Base-by-base conservation (phyloP, 1,140 invertebrate genomes). In the Cotesia glomerata region DNA sequence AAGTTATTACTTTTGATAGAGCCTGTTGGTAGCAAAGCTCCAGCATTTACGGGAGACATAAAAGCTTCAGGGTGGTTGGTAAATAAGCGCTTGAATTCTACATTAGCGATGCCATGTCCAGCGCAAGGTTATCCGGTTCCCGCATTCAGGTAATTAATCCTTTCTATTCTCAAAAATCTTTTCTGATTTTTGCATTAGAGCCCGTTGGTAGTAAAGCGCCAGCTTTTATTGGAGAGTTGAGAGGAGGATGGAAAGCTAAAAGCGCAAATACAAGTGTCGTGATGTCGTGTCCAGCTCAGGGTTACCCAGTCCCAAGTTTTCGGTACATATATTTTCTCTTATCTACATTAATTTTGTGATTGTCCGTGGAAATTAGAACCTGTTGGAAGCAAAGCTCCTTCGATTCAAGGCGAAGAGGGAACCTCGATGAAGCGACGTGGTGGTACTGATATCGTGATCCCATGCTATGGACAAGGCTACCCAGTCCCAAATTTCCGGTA, bases 381-480 rank as follows among this genome's bases (percentile, higher is more conserved):
- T 51, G 88, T 93, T 82, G 91, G 91, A 81, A 92, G 89, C 78
- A 91, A 91, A 81, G 88, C 91, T 76, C 92, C 92, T 69, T 93
- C 90, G 87, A 89, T 92, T 75, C 88, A 89, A 13, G 88, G 88
- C 39, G 89, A 89, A 75, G 88, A 89, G 62, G 83, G 84, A 67
- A 86, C 81, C 75, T 80, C 84, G 14, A 87, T 87, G 79, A 83
- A 87, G 75, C 83, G 85, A 54, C 78, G 81, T 34, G 81, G 86
- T 66, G 86, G 85, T 52, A 89, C 89, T 74, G 89, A 89, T 78
- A 90, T 94, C 81, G 91, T 92, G 72, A 86, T 97, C 36, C 89
- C 93, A 13, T 97, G 95, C 86, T 93, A 92, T 80, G 94, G 93
- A 70, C 93, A 94, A 87, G 91, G 90, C 72, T 89, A 91, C 82